A percentile compares a stretch with the other conserved stretches of the same genome.
These are phyloP conservation scores for Melangyna quadrimaculata DNA, from an alignment of 2,888 invertebrate genomes.

Conservation along the genomic window DNA sequence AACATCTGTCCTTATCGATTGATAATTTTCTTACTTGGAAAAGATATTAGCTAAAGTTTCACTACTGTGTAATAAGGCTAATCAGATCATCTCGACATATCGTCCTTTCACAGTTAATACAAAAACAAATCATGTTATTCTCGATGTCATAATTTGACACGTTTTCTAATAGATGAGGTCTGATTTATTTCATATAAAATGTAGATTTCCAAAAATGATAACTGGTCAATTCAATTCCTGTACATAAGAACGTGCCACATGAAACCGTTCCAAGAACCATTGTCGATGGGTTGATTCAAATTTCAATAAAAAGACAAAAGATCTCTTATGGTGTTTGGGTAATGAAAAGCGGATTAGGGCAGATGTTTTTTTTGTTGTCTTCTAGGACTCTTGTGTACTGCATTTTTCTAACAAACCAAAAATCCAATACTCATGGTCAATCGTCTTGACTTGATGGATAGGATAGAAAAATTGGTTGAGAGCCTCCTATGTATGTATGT, in stretches of 20 bases:
- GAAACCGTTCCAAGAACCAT: slow-evolving; percentile 30
- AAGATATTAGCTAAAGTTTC: slow-evolving; percentile 28
- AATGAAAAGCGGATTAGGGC: slow-evolving; percentile 63
- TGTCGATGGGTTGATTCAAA: slow-evolving; percentile 39
- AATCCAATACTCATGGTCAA: slow-evolving; percentile 33
- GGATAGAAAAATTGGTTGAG: slow-evolving; percentile 33
- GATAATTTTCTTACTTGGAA: background rate
- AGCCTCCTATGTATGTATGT: background rate
- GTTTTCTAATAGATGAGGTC: slow-evolving; percentile 39
- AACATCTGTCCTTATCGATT: background rate
- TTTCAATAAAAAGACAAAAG: slow-evolving; percentile 34
- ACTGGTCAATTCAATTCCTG: slow-evolving; percentile 39
- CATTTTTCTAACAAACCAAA: slow-evolving; percentile 6
- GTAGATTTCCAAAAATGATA: slow-evolving; percentile 42
- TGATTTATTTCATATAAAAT: background rate
- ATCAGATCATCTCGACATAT: slow-evolving; percentile 26
- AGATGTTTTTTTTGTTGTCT: slow-evolving; percentile 31
- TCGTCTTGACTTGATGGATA: slow-evolving; percentile 40
- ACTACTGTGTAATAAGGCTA: background rate
- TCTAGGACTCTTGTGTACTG: background rate
- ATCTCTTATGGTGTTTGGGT: slow-evolving; percentile 16
- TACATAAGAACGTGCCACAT: slow-evolving; percentile 37
- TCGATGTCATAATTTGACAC: slow-evolving; percentile 64
- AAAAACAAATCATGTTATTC: slow-evolving; percentile 28
- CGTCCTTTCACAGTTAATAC: background rate